These are phyloP conservation scores for Acanthisitta chloris DNA, from an alignment of 2,113 vertebrate species.

Conservation along the genomic window DNA sequence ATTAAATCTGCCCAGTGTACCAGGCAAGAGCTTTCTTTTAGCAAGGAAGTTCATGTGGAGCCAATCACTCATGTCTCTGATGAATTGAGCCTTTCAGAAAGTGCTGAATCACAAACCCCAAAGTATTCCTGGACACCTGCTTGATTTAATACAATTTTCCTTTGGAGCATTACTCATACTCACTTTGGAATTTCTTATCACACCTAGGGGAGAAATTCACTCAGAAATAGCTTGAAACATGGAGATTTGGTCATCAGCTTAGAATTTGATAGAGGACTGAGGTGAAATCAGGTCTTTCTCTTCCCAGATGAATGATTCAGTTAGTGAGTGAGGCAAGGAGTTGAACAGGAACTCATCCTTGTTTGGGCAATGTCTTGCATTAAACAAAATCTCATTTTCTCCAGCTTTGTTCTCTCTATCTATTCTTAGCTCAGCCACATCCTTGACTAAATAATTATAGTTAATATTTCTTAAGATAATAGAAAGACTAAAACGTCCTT, in stretches of 20 bases:
- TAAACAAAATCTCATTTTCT: not conserved
- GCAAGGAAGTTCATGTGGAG: constrained; percentile 22
- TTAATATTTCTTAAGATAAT: not conserved
- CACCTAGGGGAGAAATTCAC: not conserved
- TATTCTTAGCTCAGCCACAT: not conserved
- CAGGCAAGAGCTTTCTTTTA: not conserved
- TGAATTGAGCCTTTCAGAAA: constrained; percentile 7
- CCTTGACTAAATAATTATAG: not conserved
- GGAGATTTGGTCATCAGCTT: not conserved
- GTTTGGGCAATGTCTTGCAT: not conserved
- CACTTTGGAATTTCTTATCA: not conserved
- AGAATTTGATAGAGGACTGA: not conserved
- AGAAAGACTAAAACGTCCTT: not conserved
- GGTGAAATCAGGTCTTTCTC: not conserved
- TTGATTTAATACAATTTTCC: not conserved
- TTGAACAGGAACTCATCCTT: not conserved
- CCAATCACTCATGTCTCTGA: not conserved
- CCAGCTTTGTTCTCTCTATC: not conserved
- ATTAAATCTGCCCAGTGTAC: constrained; percentile 8
- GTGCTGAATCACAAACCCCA: not conserved
- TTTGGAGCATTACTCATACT: not conserved
- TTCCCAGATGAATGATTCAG: not conserved
- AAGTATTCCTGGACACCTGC: not conserved
- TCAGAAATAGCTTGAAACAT: not conserved
- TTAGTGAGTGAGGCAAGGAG: not conserved